Conservation (phyloP, 2,797 vertebrate genomes). For the Lophotriccus pileatus region DNA sequence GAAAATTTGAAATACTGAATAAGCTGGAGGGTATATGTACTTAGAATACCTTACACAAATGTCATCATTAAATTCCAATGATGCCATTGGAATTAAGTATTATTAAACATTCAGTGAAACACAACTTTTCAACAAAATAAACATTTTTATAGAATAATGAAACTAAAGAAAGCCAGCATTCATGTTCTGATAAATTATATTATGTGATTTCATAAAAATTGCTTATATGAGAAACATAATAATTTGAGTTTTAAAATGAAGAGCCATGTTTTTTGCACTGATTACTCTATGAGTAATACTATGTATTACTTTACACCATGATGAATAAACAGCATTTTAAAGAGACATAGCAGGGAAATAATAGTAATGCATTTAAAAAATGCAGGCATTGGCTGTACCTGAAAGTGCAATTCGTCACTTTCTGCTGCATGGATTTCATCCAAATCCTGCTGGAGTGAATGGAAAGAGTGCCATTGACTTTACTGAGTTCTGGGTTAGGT, state of each 20-base stretch:
- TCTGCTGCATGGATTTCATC: not conserved
- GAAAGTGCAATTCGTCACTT: not conserved
- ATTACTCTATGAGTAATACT: no score
- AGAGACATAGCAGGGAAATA: not conserved
- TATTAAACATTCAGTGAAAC: not conserved
- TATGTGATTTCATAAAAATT: not conserved
- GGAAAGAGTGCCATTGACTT: slow-evolving; percentile 1
- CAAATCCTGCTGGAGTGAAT: not conserved
- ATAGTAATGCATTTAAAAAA: not conserved
- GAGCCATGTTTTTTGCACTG: not conserved
- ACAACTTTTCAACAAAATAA: not conserved
- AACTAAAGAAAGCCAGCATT: not conserved
- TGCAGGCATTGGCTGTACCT: not conserved
- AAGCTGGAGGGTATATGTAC: not conserved
- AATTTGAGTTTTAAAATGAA: not conserved
- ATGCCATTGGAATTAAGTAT: not conserved
- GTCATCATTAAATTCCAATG: not conserved
- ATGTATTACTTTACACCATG: not conserved
- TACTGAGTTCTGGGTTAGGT: not conserved
- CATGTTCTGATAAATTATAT: not conserved
- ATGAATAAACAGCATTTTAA: not conserved
- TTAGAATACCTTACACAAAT: not conserved
- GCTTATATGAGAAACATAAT: not conserved
- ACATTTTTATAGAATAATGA: not conserved
- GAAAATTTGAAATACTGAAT: not conserved